phyloP scores from a whole-genome alignment of 1,140 invertebrate species.

The Teleogryllus occipitalis region DNA sequence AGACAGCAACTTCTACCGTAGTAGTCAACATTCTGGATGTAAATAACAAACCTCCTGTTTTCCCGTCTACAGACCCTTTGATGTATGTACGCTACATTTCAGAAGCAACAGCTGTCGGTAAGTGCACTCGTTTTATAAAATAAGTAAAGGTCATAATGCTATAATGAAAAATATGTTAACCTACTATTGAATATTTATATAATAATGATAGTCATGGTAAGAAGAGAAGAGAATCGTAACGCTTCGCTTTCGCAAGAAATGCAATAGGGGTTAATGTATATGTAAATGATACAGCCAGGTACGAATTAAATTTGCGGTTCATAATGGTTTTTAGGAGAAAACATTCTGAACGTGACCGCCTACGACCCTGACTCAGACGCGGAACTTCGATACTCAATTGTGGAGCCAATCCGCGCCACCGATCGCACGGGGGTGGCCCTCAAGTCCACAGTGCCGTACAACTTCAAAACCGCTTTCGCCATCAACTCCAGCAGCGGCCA shows the following conservation, averaged over 20 bases:
- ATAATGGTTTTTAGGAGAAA: conserved; percentile 34
- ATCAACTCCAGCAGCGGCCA: conserved; percentile 60
- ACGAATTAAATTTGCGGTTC: neutral
- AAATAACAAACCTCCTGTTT: conserved; percentile 73
- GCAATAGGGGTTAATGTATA: no score
- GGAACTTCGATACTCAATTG: conserved; percentile 56
- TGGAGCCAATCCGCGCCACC: conserved; percentile 57
- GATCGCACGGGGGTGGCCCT: conserved; percentile 66
- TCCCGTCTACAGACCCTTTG: conserved; percentile 45
- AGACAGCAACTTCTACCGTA: conserved; percentile 65
- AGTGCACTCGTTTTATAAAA: conserved; percentile 18
- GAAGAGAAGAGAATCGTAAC: no score
- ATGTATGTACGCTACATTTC: conserved; percentile 60
- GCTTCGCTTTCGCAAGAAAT: no score
- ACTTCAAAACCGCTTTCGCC: conserved; percentile 58
- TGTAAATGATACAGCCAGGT: no score
- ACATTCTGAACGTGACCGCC: conserved; percentile 54
- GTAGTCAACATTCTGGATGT: conserved; percentile 66
- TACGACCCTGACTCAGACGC: conserved; percentile 61
- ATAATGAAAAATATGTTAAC: no score
- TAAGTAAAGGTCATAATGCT: neutral
- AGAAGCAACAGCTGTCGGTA: conserved; percentile 54
- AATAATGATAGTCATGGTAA: no score
- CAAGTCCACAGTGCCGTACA: conserved; percentile 48
- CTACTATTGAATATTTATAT: no score